phyloP scores from a whole-genome alignment of 2,888 invertebrate genomes.

The Ramazzottius varieornatus region DNA sequence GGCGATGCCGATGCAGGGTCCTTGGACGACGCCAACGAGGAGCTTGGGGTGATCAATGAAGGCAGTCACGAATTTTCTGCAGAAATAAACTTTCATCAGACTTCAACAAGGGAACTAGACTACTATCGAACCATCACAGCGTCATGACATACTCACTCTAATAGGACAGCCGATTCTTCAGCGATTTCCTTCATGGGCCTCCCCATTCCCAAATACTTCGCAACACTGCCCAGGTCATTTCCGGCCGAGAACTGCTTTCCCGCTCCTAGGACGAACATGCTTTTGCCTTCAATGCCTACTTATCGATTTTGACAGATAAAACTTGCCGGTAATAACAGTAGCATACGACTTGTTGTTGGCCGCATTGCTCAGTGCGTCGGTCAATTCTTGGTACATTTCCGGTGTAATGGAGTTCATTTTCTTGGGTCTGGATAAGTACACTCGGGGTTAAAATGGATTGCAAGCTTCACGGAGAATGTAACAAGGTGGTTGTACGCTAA shows the following conservation, averaged over 20 bases:
- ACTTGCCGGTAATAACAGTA: constrained; percentile 39
- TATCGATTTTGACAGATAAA: constrained; percentile 5
- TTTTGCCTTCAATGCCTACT: too few species aligned
- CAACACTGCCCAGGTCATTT: constrained; percentile 38
- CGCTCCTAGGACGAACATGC: constrained; percentile 33
- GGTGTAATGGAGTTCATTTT: constrained; percentile 50
- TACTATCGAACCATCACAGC: too few species aligned
- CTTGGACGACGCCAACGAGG: constrained; percentile 62
- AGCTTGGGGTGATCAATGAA: constrained; percentile 67
- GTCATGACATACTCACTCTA: constrained; percentile 13
- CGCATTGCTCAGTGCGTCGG: constrained; percentile 37
- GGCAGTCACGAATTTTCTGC: constrained; percentile 39
- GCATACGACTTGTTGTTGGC: constrained; percentile 32
- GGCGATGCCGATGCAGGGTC: constrained; percentile 71
- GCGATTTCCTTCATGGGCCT: constrained; percentile 17
- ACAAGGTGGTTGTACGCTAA: too few species aligned
- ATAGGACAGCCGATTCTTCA: constrained; percentile 16
- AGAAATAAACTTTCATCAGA: too few species aligned
- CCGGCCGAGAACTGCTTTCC: constrained; percentile 62
- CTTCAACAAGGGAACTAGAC: too few species aligned
- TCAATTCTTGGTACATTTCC: constrained; percentile 39
- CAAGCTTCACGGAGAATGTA: too few species aligned
- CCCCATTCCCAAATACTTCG: constrained; percentile 15
- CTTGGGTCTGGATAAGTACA: constrained; percentile 32
- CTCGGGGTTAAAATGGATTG: too few species aligned